Base-by-base conservation (phyloP, 2,797 vertebrate genomes). In the Sardinella longiceps region DNA sequence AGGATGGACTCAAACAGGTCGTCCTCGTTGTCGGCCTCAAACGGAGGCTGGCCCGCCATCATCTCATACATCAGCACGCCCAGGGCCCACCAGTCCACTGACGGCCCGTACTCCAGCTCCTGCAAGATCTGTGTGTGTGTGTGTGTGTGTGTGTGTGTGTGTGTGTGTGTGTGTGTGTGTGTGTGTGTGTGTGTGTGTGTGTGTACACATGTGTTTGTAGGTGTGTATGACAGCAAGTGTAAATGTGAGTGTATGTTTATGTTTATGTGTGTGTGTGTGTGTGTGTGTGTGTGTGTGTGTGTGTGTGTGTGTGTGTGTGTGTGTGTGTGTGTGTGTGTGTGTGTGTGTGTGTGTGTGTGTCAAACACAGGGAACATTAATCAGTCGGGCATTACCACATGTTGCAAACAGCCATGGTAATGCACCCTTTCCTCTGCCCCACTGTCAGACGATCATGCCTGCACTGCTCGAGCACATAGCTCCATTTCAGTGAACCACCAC, bases 41-140 rank as follows among this genome's bases (percentile, higher is more conserved):
- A 99, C 0, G 98, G 98, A 3, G 97, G 98, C 84, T 99, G 98
- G 0, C 98, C 98, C 0, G 97, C 97, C 97, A 98, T 99, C 98
- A 99, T 99, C 95, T 99, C 98, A 0, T 98, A 99, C 98, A 98
- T 99, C 84, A 99, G 94, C 85, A 98, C 97, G 11, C 98, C 98
- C 74, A 99, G 91, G 46, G 97, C 98, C 98, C 97, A 99, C 97
- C 98, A 98, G 91, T 99, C 98, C 91, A 99, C 98, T 0, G 98
- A 99, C 0, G 97, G 97, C 70, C 98, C 98, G 0, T 99, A 99
- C 87, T 99, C 98, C 91, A 98, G 92, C 92, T 99, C 98, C 87
- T 99, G 98, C 7, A 99, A 95, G 88, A 99, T 99, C 98, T 99
- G 88, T 23, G 12, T 63, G 82, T 15, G 66, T 18, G 81, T 58